These are phyloP conservation scores for Dromococcyx pavoninus DNA, from an alignment of 2,797 vertebrate species.

Conservation along the genomic window DNA sequence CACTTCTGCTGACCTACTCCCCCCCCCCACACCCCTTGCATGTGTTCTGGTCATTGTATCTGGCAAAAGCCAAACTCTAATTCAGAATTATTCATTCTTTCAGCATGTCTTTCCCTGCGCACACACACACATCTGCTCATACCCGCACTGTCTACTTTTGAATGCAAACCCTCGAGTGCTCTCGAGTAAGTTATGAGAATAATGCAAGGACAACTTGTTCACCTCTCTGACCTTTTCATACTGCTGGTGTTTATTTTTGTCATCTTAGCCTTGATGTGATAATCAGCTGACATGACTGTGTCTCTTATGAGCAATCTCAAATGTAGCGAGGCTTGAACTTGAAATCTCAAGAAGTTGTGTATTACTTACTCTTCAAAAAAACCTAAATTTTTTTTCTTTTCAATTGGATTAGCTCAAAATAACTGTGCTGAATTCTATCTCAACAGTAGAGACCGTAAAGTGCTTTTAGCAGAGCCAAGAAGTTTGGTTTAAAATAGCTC, in stretches of 20 bases:
- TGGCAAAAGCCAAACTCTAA: not conserved
- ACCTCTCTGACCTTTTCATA: constrained; percentile 13
- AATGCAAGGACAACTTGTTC: constrained; percentile 26
- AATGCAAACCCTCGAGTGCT: not conserved
- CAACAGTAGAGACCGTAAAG: not conserved
- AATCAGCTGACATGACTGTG: not conserved
- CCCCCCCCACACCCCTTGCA: not conserved
- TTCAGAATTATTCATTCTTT: not conserved
- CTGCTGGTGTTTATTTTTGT: constrained; percentile 51
- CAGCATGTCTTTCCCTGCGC: not conserved
- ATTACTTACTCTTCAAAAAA: not conserved
- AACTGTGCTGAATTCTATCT: not conserved
- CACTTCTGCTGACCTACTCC: not conserved
- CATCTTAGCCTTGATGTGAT: not conserved
- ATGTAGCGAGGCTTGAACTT: not conserved
- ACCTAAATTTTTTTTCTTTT: not conserved
- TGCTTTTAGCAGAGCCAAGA: not conserved
- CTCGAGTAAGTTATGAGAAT: not conserved
- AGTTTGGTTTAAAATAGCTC: constrained; percentile 42
- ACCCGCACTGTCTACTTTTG: not conserved
- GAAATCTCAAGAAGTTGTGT: not conserved
- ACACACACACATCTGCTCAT: not conserved
- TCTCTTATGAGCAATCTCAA: not conserved
- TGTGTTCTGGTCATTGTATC: not conserved
- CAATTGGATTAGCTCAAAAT: not conserved